These are phyloP conservation scores for Oreochromis grahami DNA, from an alignment of 2,797 vertebrate species.

Conservation along the genomic window DNA sequence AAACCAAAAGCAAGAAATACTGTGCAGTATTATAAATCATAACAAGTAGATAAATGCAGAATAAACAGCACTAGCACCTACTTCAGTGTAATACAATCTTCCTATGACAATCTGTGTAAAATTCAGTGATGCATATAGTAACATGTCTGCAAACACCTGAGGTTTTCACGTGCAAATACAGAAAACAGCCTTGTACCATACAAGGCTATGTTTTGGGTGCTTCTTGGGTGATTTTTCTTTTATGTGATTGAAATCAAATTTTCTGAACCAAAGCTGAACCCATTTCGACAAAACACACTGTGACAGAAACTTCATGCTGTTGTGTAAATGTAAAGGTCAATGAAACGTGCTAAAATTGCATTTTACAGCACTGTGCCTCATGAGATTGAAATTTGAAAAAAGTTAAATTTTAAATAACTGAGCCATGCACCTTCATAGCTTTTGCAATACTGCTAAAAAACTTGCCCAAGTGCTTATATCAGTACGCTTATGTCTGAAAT, in stretches of 20 bases:
- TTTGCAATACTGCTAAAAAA: background rate
- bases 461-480: background rate
- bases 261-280: background rate
- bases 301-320: background rate
- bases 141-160: background rate
- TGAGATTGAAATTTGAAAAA: background rate
- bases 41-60: background rate
- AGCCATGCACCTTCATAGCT: background rate
- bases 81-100: background rate
- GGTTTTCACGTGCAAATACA: background rate
- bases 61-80: background rate
- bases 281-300: background rate
- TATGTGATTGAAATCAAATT: background rate
- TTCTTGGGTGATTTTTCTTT: background rate
- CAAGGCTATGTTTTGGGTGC: background rate
- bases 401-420: background rate
- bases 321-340: background rate
- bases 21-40: background rate
- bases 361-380: background rate
- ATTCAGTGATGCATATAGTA: conserved; percentile 12
- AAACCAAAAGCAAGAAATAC: background rate
- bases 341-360: background rate
- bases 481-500: background rate
- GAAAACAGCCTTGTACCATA: background rate
- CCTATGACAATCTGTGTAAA: background rate